These are phyloP conservation scores for Lepus europaeus DNA, from an alignment of 2,113 vertebrate genomes.

Conservation along the genomic window DNA sequence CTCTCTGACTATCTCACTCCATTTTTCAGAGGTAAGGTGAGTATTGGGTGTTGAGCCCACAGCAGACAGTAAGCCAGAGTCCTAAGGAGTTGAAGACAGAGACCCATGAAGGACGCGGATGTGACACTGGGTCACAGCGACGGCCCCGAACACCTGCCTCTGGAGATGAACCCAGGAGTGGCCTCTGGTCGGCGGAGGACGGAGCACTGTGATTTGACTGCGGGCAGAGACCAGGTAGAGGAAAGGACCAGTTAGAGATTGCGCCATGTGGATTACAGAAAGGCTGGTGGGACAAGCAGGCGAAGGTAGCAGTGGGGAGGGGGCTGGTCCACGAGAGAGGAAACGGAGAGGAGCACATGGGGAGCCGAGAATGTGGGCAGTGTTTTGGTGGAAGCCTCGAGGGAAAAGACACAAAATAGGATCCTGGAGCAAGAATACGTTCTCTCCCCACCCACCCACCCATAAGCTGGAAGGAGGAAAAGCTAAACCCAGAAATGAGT, in stretches of 20 bases:
- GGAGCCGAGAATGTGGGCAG: background rate
- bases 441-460: background rate
- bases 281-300: background rate
- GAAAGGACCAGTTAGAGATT: background rate
- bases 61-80: background rate
- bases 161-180: slow-evolving; percentile 49
- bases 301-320: background rate
- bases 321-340: background rate
- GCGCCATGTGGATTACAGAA: background rate
- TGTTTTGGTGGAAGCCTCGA: background rate
- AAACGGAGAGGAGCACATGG: background rate
- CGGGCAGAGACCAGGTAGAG: background rate
- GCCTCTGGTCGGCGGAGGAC: background rate
- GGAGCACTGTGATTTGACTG: background rate
- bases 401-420: background rate
- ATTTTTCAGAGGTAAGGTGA: background rate
- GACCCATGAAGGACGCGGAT: slow-evolving; percentile 40
- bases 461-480: background rate
- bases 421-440: background rate
- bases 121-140: background rate
- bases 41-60: background rate
- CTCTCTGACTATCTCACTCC: background rate
- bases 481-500: background rate
- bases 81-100: slow-evolving; percentile 51
- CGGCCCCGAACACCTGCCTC: slow-evolving; percentile 54